Evolutionary conservation across 1,140 invertebrate genomes (phyloP).

Genomic region (Potamilus streckersoni): DNA sequence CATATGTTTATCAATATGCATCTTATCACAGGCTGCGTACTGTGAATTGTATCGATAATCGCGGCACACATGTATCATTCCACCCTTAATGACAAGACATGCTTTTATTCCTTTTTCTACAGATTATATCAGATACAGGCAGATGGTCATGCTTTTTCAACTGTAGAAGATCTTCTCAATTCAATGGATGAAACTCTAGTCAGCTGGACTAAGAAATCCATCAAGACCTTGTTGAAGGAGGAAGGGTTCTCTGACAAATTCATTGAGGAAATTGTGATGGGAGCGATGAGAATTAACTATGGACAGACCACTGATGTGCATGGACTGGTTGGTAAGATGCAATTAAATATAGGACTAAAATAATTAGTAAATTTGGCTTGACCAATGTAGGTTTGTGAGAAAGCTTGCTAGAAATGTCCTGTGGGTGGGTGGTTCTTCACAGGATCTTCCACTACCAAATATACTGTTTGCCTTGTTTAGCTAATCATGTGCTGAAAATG

Average conservation of each 20-base stretch:
- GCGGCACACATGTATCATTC: no score
- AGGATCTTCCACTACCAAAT: no score
- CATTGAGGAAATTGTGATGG: constrained; percentile 73
- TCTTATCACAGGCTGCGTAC: no score
- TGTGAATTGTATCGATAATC: no score
- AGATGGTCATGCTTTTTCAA: constrained; percentile 70
- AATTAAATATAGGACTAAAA: neutral
- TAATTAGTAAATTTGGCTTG: neutral
- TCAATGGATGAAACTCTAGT: constrained; percentile 71
- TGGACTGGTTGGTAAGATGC: constrained; percentile 73
- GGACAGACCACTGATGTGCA: constrained; percentile 74
- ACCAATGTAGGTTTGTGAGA: neutral
- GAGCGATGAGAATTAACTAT: constrained; percentile 74
- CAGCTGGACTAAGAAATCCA: constrained; percentile 68
- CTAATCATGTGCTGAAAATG: no score
- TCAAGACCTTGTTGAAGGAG: constrained; percentile 66
- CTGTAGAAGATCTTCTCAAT: constrained; percentile 70
- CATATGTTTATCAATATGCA: no score
- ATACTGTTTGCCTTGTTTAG: no score
- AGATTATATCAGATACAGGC: constrained; percentile 75
- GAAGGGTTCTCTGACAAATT: constrained; percentile 68
- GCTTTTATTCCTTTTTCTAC: constrained; percentile 32
- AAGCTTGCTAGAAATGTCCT: no score
- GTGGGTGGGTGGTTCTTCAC: no score
- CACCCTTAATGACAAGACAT: no score